These are phyloP conservation scores for Dipodomys ordii DNA, from an alignment of 2,113 vertebrate genomes.

Conservation along the genomic window DNA sequence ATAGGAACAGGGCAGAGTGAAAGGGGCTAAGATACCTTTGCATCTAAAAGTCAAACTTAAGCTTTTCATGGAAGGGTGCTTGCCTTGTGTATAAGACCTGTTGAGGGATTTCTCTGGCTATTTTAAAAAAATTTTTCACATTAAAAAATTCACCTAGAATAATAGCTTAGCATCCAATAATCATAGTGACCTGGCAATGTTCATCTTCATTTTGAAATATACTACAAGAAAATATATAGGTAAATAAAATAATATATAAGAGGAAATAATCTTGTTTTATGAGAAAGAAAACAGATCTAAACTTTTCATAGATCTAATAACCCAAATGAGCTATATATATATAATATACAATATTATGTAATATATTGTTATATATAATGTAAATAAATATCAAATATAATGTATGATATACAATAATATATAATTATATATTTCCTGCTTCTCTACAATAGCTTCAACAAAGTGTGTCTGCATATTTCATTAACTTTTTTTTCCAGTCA, in stretches of 20 bases:
- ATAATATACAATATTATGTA: not conserved
- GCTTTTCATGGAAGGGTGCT: not conserved
- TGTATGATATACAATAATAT: too few relatives aligned
- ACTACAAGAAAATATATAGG: not conserved
- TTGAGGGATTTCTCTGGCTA: not conserved
- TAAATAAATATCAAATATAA: too few relatives aligned
- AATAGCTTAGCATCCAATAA: not conserved
- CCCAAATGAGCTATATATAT: not conserved
- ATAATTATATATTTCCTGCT: not conserved
- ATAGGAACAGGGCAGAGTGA: not conserved
- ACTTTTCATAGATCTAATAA: not conserved
- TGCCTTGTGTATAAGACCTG: not conserved
- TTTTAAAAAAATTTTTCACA: not conserved
- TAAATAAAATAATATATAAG: not conserved
- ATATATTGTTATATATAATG: too few relatives aligned
- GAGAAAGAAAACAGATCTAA: conserved; percentile 23
- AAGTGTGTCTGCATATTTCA: not conserved
- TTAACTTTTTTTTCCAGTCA: not conserved
- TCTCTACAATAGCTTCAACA: not conserved
- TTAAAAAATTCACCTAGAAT: not conserved
- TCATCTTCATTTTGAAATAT: not conserved
- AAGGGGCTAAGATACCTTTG: not conserved
- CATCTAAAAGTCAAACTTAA: not conserved
- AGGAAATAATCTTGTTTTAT: not conserved
- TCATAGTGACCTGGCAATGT: not conserved